phyloP scores from a whole-genome alignment of 2,797 vertebrate genomes.

The Calcarius lapponicus region DNA sequence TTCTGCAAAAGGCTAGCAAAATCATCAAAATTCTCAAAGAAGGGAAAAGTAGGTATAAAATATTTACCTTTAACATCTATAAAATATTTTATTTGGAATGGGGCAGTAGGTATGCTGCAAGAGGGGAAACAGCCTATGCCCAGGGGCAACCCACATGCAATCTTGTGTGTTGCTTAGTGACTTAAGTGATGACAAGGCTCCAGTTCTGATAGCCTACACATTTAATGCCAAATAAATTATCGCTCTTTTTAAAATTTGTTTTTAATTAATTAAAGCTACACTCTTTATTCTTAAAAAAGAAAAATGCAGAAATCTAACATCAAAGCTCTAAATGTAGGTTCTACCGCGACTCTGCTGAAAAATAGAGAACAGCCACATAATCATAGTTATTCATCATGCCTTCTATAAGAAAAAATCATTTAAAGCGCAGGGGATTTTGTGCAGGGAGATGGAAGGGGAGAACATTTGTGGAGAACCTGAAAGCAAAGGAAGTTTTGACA shows the following conservation, averaged over 20 bases:
- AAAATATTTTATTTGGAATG: background rate
- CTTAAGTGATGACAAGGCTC: background rate
- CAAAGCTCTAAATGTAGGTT: background rate
- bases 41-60: background rate
- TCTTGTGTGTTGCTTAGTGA: background rate
- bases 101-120: background rate
- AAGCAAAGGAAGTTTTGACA: background rate
- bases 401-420: background rate
- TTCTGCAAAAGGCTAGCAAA: background rate
- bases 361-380: background rate
- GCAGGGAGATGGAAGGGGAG: background rate
- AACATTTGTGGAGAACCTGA: background rate
- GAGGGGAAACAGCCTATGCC: background rate
- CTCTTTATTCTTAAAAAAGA: background rate
- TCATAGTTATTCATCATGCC: background rate
- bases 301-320: background rate
- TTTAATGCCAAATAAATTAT: background rate
- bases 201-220: background rate
- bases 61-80: background rate
- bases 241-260: background rate
- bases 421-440: background rate
- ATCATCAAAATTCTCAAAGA: background rate
- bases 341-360: background rate
- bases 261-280: background rate
- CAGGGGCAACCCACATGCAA: background rate